Percentiles rank a stretch among this genome's conserved stretches.
Conservation (phyloP, 2,888 invertebrate species). For the Bimastos eiseni region DNA sequence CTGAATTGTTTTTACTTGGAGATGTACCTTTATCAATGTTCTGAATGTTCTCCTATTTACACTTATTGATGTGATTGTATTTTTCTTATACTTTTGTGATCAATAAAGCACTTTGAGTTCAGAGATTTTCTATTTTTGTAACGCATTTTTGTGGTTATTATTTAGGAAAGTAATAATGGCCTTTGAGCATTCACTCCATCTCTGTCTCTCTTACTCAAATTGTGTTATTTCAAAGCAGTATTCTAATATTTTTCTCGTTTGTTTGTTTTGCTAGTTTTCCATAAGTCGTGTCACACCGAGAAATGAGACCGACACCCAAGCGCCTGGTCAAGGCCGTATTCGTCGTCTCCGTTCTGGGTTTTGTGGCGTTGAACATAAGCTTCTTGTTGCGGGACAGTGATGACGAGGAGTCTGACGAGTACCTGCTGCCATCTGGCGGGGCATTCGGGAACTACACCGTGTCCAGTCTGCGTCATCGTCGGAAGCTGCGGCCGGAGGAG, state of each 20-base stretch:
- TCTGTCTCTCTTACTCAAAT: not conserved
- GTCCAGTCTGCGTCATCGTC: not conserved
- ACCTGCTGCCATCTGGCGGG: not conserved
- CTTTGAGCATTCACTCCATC: not conserved
- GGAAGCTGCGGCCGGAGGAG: not conserved
- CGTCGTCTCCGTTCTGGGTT: slow-evolving; percentile 25
- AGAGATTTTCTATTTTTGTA: not conserved
- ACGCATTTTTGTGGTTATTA: not conserved
- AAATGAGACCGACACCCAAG: slow-evolving; percentile 27
- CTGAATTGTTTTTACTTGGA: too few relatives aligned
- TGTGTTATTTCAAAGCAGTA: not conserved
- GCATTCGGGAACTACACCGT: not conserved
- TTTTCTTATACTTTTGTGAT: not conserved
- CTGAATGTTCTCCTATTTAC: too few relatives aligned
- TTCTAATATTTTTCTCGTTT: not conserved
- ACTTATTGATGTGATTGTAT: not conserved
- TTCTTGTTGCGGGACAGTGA: slow-evolving; percentile 26
- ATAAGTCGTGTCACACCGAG: not conserved
- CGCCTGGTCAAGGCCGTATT: slow-evolving; percentile 27
- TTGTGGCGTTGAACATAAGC: slow-evolving; percentile 26
- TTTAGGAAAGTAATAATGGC: not conserved
- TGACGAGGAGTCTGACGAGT: not conserved
- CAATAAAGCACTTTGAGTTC: not conserved
- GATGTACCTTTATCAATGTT: too few relatives aligned
- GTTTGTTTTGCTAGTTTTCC: not conserved